These are phyloP conservation scores for Triplophysa rosa DNA, from an alignment of 2,113 vertebrate species.

Conservation along the genomic window DNA sequence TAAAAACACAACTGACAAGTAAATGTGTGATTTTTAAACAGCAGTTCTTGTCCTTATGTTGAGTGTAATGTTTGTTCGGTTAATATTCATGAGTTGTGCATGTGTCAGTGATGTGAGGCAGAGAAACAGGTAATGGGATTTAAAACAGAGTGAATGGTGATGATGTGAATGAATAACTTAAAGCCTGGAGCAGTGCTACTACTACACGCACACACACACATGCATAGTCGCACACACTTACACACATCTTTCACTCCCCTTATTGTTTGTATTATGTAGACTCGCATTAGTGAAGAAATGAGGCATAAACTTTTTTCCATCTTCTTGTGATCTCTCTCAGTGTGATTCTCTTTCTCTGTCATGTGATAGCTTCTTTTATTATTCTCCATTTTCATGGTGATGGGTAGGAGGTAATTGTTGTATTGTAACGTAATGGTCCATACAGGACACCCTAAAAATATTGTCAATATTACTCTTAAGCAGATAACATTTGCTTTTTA, in stretches of 20 bases:
- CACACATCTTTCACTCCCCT: constrained; percentile 11
- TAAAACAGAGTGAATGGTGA: constrained; percentile 35
- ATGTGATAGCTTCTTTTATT: neutral
- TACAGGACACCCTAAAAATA: neutral
- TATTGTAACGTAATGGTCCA: neutral
- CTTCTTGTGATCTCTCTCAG: constrained; percentile 33
- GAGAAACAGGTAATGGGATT: constrained; percentile 50
- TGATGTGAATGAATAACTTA: constrained; percentile 43
- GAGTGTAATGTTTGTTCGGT: constrained; percentile 25
- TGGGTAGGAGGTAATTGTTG: neutral
- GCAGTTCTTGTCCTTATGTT: constrained; percentile 10
- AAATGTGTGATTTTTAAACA: neutral
- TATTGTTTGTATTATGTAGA: constrained; percentile 37
- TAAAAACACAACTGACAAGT: constrained; percentile 7
- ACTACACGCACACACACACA: constrained; percentile 1
- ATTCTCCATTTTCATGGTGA: neutral
- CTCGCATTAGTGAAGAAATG: constrained; percentile 48
- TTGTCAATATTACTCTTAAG: neutral
- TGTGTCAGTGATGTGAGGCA: constrained; percentile 32
- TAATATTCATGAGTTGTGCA: constrained; percentile 47
- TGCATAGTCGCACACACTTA: neutral
- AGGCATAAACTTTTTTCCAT: constrained; percentile 39
- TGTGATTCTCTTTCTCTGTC: neutral
- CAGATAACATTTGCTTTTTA: constrained; percentile 1
- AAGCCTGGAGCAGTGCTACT: constrained; percentile 18